These are phyloP conservation scores for Sweltsa coloradensis DNA, from an alignment of 1,140 invertebrate species.

Conservation along the genomic window DNA sequence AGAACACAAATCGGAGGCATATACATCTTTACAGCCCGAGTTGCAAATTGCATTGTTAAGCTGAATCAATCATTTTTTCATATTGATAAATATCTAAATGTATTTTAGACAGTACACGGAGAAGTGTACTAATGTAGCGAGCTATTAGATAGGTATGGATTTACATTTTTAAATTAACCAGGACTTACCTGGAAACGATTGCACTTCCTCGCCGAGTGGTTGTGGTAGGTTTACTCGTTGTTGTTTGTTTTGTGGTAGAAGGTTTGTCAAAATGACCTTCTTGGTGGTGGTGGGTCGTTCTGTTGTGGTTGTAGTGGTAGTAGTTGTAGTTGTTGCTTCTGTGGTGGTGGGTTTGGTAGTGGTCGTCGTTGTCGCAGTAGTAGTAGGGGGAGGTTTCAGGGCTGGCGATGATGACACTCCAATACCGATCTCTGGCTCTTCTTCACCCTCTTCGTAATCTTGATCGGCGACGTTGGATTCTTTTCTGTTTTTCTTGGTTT, in stretches of 20 bases:
- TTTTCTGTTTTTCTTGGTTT: too few species aligned
- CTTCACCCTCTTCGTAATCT: background rate
- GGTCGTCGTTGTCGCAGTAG: conserved; percentile 17
- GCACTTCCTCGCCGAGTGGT: too few species aligned
- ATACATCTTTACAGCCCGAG: too few species aligned
- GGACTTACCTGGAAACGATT: too few species aligned
- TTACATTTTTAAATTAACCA: too few species aligned
- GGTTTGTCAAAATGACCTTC: background rate
- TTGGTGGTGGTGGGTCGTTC: background rate
- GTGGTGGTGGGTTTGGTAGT: conserved; percentile 20
- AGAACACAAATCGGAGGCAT: too few species aligned
- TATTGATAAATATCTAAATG: too few species aligned
- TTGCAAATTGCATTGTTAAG: too few species aligned
- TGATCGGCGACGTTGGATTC: conserved; percentile 6
- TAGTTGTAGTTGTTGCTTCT: conserved; percentile 25
- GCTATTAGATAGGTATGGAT: too few species aligned
- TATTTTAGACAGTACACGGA: too few species aligned
- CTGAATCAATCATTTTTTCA: too few species aligned
- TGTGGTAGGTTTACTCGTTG: conserved; percentile 3
- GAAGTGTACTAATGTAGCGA: too few species aligned
- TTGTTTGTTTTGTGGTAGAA: conserved; percentile 2
- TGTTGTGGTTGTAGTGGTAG: conserved; percentile 16
- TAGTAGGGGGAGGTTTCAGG: conserved; percentile 16
- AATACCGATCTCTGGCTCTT: conserved; percentile 16
- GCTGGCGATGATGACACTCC: conserved; percentile 10